phyloP scores from a whole-genome alignment of 2,113 vertebrate genomes.

The Callospermophilus lateralis region DNA sequence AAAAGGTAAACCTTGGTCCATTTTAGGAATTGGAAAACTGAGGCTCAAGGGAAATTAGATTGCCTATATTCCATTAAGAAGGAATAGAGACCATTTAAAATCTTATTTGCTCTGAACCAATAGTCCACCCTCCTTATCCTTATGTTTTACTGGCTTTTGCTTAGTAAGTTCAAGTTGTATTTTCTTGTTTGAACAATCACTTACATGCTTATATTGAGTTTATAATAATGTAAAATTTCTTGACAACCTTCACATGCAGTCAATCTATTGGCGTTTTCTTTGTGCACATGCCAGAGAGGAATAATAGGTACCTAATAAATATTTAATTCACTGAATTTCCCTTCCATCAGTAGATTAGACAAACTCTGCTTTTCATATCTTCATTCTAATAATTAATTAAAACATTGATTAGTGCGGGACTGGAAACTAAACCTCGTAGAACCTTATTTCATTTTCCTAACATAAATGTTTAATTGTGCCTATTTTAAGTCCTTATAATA shows the following conservation, averaged over 20 bases:
- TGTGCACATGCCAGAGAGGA: neutral
- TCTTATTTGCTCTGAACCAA: neutral
- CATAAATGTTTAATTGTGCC: conserved; percentile 53
- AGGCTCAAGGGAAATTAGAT: neutral
- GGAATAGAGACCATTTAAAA: neutral
- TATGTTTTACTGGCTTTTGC: neutral
- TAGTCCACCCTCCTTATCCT: neutral
- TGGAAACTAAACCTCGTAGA: neutral
- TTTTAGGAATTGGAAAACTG: neutral
- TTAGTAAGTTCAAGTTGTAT: neutral
- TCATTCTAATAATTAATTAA: conserved; percentile 66
- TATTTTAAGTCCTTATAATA: conserved; percentile 44
- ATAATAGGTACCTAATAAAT: conserved; percentile 56
- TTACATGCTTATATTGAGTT: neutral
- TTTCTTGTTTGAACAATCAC: conserved; percentile 1
- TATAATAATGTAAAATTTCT: conserved; percentile 14
- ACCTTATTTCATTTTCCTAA: conserved; percentile 13
- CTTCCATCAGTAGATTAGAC: conserved; percentile 47
- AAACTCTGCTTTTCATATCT: neutral
- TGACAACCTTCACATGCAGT: neutral
- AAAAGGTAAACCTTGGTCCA: neutral
- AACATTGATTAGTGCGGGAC: conserved; percentile 53
- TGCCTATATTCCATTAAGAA: neutral
- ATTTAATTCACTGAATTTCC: conserved; percentile 46
- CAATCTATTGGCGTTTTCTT: neutral